Conservation (phyloP, 64 coral and sea anemone genomes). For the Pachyseris speciosa region DNA sequence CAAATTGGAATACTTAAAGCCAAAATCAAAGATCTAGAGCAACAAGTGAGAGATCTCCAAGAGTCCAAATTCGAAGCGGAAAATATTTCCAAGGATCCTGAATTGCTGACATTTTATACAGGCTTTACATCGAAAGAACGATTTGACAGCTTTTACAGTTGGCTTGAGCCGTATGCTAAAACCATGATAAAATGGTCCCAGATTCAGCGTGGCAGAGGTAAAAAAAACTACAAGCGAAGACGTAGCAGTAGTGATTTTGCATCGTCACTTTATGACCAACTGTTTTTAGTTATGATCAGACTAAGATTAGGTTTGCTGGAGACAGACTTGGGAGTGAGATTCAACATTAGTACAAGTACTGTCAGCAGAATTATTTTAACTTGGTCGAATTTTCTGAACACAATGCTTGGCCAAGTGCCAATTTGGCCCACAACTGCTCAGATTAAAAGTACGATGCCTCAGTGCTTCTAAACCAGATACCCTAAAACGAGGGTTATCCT, state of each 20-base stretch:
- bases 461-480: conserved; percentile 25
- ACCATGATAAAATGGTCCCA: conserved; percentile 57
- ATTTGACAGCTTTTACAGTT: conserved; percentile 54
- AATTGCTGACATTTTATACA: conserved; percentile 29
- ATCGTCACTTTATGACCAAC: conserved; percentile 39
- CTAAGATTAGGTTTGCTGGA: conserved; percentile 49
- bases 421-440: conserved; percentile 52
- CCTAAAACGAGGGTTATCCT: conserved; percentile 50
- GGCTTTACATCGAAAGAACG: conserved; percentile 53
- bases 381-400: conserved; percentile 72
- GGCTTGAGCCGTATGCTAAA: conserved; percentile 47
- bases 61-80: too few species aligned
- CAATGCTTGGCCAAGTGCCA: conserved; percentile 58
- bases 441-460: conserved; percentile 44
- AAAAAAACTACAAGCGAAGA: conserved; percentile 8
- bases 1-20: too few species aligned
- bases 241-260: background rate
- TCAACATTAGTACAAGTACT: conserved; percentile 39
- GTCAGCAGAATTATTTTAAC: conserved; percentile 74
- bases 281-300: conserved; percentile 41
- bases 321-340: conserved; percentile 43
- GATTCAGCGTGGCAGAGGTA: background rate
- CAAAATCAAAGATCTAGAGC: too few species aligned
- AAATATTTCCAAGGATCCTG: conserved; percentile 49
- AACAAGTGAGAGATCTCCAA: too few species aligned